Evolutionary conservation across 2,888 invertebrate species (phyloP).

Genomic region (Ernsta delagoae): DNA sequence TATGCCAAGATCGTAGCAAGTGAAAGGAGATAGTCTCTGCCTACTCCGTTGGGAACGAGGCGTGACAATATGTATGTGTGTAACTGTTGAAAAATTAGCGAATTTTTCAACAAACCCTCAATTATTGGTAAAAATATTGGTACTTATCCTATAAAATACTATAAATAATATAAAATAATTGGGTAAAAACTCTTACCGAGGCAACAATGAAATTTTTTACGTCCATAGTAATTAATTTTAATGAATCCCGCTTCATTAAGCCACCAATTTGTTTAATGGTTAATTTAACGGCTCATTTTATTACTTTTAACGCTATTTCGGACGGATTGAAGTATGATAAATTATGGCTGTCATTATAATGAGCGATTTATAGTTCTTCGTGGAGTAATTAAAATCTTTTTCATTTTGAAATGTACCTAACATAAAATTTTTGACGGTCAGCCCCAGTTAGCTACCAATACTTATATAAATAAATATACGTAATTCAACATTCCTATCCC

Average conservation of each 20-base stretch:
- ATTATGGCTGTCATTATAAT: slow-evolving; percentile 28
- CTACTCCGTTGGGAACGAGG: no score
- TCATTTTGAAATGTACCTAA: slow-evolving; percentile 13
- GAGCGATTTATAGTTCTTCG: slow-evolving; percentile 29
- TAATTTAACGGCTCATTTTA: slow-evolving; percentile 34
- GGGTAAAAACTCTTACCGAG: background rate
- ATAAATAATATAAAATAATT: background rate
- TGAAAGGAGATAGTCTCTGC: no score
- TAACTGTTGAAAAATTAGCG: no score
- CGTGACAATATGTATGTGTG: no score
- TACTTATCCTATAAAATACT: no score
- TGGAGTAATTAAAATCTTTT: slow-evolving; percentile 11
- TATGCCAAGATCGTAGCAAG: no score
- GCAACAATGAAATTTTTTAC: slow-evolving; percentile 19
- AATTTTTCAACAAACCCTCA: no score
- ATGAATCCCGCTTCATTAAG: slow-evolving; percentile 32
- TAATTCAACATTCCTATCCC: no score
- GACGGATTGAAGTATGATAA: slow-evolving; percentile 31
- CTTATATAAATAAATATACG: no score
- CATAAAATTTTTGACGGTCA: background rate
- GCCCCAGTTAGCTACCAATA: background rate
- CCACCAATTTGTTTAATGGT: slow-evolving; percentile 37
- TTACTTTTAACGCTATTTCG: slow-evolving; percentile 30
- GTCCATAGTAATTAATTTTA: slow-evolving; percentile 34
- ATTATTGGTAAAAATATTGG: no score